Percentiles rank a stretch among this genome's conserved stretches.
phyloP scores from a whole-genome alignment of 2,797 vertebrate species.

The Tiaroga cobitis region DNA sequence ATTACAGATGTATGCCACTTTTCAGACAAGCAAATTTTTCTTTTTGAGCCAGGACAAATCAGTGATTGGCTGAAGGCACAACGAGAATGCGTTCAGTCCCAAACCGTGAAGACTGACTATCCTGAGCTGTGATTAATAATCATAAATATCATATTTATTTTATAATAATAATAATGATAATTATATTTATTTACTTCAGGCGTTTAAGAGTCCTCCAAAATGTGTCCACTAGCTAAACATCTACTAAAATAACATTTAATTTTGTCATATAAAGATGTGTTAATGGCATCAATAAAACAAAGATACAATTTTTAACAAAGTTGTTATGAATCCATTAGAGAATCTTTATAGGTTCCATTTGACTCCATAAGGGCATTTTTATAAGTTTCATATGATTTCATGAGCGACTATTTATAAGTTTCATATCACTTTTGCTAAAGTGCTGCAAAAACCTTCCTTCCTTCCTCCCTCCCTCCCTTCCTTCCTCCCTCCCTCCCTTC shows the following conservation, averaged over 20 bases:
- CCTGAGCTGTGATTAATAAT: constrained; percentile 17
- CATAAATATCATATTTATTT: too few species aligned
- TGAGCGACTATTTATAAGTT: too few species aligned
- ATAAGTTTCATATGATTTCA: neutral
- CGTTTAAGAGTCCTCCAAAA: neutral
- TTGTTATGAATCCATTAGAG: neutral
- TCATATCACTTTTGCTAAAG: too few species aligned
- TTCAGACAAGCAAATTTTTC: neutral
- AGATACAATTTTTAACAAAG: neutral
- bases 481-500: too few species aligned
- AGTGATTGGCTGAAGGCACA: neutral
- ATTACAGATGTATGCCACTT: neutral
- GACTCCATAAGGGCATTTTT: neutral
- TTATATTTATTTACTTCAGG: neutral
- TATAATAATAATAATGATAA: too few species aligned
- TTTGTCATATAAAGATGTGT: too few species aligned
- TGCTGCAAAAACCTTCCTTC: too few species aligned
- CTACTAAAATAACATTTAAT: too few species aligned
- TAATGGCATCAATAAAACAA: too few species aligned
- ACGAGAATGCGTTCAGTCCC: neutral
- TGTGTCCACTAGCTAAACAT: neutral
- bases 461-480: too few species aligned
- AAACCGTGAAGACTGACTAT: neutral
- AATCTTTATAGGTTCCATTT: neutral
- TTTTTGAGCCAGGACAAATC: too few species aligned